Evolutionary conservation across 2,888 invertebrate genomes (phyloP), one percentile per base, ranked within the genome.

Genomic region (Catocala sponsa): DNA sequence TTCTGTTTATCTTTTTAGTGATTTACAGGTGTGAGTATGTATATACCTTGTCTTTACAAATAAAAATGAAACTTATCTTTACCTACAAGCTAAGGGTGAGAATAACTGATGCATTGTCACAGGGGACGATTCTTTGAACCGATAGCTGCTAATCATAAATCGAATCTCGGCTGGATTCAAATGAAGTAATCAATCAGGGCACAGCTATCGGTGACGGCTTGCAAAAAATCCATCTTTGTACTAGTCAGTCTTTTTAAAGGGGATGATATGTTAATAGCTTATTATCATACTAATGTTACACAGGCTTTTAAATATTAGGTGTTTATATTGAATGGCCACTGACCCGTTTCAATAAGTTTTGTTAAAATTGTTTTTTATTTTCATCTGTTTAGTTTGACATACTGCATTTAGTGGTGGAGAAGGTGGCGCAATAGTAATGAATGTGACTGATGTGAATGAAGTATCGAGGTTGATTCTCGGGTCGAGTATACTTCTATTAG

Each of bases 181-280:
- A 91, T 90, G 84, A 90, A 87, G 81, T 83, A 78, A 94, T 94
- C 93, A 89, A 93, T 94, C 93, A 93, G 82, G 68, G 78, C 70
- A 83, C 88, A 88, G 87, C 79, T 75, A 84, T 79, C 68, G 81
- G 70, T 89, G 92, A 91, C 91, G 84, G 85, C 72, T 63, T 68
- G 65, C 61, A 71, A 63, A 71, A 72, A 74, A 73, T 63, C 43
- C 55, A 46, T 70, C 66, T 73, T 71, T 75, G 72, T 76, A 56
- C 56, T 53, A 56, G 55, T 54, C 58, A 61, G 15, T 15, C 25
- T 60, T 72, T 69, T 75, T 65, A 63, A 51, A 52, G 59, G 66
- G 71, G 62, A 54, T 51, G 59, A 55, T 53, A 60, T 70, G 61
- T 58, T 62, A 63, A 68, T 68, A 60, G 6, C 51, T 53, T 59